These are phyloP conservation scores for Ellobius talpinus DNA, from an alignment of 2,113 vertebrate genomes.

Conservation along the genomic window DNA sequence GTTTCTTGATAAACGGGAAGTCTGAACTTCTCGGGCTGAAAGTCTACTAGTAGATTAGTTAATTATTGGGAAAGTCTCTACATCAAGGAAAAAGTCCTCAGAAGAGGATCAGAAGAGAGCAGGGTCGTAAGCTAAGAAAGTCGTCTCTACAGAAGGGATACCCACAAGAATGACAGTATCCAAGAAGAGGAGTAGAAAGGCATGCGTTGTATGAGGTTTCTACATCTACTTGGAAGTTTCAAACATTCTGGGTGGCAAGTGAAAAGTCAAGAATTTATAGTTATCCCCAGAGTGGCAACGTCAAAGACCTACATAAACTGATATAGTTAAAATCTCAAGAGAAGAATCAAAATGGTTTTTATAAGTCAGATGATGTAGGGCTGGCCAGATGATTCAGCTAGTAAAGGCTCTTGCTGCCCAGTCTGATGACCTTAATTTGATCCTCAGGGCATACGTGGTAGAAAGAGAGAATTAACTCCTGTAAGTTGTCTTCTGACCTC, in stretches of 20 bases:
- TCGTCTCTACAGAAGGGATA: background rate
- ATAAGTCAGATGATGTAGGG: background rate
- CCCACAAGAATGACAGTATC: background rate
- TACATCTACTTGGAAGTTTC: background rate
- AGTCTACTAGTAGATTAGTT: background rate
- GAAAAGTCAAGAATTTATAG: background rate
- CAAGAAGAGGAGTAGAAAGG: background rate
- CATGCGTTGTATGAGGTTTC: background rate
- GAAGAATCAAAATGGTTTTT: background rate
- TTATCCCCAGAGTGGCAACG: background rate
- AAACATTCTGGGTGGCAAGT: background rate
- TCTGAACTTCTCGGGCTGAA: background rate
- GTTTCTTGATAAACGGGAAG: slow-evolving; percentile 52
- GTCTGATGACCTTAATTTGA: background rate
- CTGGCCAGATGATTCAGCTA: background rate
- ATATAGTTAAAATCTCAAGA: background rate
- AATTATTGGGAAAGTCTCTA: background rate
- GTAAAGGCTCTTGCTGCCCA: background rate
- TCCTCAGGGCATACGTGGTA: background rate
- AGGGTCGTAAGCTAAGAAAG: background rate
- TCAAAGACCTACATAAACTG: background rate
- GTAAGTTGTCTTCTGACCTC: background rate
- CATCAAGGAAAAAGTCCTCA: background rate
- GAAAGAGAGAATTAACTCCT: background rate
- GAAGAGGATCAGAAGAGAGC: background rate